Evolutionary conservation across 2,797 vertebrate genomes (phyloP).

Genomic region (Picus viridis): DNA sequence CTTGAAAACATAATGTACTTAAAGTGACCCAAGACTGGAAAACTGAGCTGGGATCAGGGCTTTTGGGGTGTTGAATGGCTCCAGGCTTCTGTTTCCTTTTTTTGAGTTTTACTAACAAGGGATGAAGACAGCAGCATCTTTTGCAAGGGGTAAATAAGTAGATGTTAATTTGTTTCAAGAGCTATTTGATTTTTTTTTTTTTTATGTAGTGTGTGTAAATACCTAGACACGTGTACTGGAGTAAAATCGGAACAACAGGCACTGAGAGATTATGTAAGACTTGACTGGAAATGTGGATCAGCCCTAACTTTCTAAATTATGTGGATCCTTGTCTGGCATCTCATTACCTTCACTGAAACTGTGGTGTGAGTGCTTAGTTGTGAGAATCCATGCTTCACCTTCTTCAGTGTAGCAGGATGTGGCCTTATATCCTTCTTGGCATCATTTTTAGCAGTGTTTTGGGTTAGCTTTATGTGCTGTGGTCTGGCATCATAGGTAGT

Average conservation of each 20-base stretch:
- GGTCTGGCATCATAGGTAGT: too few species aligned
- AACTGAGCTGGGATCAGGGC: not conserved
- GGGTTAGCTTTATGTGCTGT: too few species aligned
- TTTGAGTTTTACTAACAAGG: not conserved
- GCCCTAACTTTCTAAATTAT: too few species aligned
- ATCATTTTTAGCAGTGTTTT: too few species aligned
- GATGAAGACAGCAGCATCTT: not conserved
- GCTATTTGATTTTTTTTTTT: not conserved
- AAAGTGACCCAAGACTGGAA: not conserved
- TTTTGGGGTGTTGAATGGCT: not conserved
- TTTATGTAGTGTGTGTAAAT: not conserved
- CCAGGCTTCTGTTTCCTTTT: not conserved
- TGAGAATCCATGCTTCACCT: too few species aligned
- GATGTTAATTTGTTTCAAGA: not conserved
- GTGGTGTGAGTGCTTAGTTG: too few species aligned
- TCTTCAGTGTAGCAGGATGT: too few species aligned
- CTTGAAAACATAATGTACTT: not conserved
- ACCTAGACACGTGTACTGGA: not conserved
- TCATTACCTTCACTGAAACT: too few species aligned
- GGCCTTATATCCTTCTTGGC: too few species aligned
- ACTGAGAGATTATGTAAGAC: not conserved
- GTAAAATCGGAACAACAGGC: not conserved
- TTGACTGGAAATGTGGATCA: too few species aligned
- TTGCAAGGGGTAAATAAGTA: not conserved
- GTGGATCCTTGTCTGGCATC: too few species aligned